Base-by-base conservation (phyloP, 2,797 vertebrate genomes). In the Delichon dasypus region DNA sequence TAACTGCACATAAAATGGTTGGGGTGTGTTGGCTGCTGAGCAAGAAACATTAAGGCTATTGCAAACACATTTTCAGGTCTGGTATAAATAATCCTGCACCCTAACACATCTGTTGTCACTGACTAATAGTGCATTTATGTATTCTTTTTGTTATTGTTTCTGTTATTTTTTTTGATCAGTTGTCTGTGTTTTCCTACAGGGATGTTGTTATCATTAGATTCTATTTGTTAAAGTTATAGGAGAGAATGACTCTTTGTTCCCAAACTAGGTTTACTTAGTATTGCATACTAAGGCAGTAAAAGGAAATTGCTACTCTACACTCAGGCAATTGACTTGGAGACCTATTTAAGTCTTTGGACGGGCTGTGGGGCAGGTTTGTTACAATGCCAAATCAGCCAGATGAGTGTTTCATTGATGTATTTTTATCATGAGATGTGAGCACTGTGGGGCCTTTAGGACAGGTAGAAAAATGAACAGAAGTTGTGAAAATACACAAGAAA, bases 1-100 rank as follows among this genome's bases (percentile, higher is more conserved):
- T 97, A 96, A 96, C 93, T 97, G 73, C 92, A 44, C 44, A 83
- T 68, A 64, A 97, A 96, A 96, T 74, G 65, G 73, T 83, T 88
- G 60, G 73, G 57, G 44, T 93, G 78, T 93, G 64, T 83, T 95
- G 91, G 86, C 94, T 64, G 79, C 60, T 68, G 68, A 92, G 85
- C 72, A 89, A 88, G 66, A 84, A 91, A 62, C 25, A 64, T 78
- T 86, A 88, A 38, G 36, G 26, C 44, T 64, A 47, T 93, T 95
- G 65, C 48, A 88, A 74, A 92, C 82, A 38, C 71, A 60, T 85
- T 87, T 91, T 55, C 40, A 86, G 50, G 51, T 70, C 22, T 48
- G 53, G 22, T 50, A 36, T 77, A 85, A 93, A 94, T 79, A 84
- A 54, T 72, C 50, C 27, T 77, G 21, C 40, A 74, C 3, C 3